A percentile compares a stretch with the other conserved stretches of the same genome.
Evolutionary conservation across 2,797 vertebrate genomes (phyloP).

Genomic region (Scyliorhinus canicula): DNA sequence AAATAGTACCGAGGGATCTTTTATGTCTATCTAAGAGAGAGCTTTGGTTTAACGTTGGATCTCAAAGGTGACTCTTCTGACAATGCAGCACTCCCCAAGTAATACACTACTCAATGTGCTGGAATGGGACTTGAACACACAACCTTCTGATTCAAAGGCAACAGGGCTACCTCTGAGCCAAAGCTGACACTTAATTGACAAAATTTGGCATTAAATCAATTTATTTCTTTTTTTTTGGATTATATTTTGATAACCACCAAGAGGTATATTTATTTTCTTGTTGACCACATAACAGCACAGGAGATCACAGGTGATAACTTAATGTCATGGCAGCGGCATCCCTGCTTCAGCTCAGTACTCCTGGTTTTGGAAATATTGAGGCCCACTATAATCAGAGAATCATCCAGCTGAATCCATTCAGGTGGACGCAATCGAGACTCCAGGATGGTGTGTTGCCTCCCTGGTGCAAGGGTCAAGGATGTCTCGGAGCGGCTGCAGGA

Average conservation of each 20-base stretch:
- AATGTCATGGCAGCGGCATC: background rate
- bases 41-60: background rate
- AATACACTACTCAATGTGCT: background rate
- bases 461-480: no score
- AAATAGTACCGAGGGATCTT: background rate
- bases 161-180: background rate
- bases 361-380: background rate
- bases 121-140: background rate
- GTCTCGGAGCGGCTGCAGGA: no score
- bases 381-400: background rate
- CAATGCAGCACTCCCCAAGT: background rate
- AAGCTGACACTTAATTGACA: background rate
- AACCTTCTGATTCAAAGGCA: background rate
- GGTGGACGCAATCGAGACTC: no score
- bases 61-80: background rate
- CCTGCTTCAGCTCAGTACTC: background rate
- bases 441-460: no score
- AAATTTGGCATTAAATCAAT: background rate
- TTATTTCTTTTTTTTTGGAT: background rate
- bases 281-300: background rate
- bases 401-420: background rate
- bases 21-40: background rate
- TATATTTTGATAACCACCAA: background rate
- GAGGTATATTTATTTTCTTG: background rate
- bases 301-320: background rate